Base-by-base conservation (phyloP, 2,113 vertebrate genomes). In the Malurus alboscapulatus region DNA sequence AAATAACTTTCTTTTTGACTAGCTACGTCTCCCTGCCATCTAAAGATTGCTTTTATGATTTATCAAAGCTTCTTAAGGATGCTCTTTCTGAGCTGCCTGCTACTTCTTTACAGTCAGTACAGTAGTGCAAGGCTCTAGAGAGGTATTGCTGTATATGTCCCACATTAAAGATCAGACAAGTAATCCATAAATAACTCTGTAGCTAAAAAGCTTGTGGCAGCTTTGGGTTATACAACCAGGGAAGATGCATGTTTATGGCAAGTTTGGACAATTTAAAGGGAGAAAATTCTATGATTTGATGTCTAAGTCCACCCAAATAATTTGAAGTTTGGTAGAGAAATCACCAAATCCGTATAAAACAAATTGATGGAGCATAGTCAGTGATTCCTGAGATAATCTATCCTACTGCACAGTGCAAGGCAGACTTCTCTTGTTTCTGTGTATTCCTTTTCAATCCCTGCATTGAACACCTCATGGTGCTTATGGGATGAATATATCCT, bases 61-160 rank as follows among this genome's bases (percentile, higher is more conserved):
- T 94, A 92, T 73, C 75, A 95, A 91, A 94, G 75, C 79, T 94
- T 93, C 79, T 96, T 93, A 90, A 69, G 51, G 59, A 77, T 94
- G 85, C 45, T 88, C 55, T 80, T 90, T 94, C 88, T 32, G 59
- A 95, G 72, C 72, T 86, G 47, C 59, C 79, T 84, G 47, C 82
- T 86, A 59, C 63, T 90, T 75, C 47, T 74, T 95, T 74, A 44
- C 55, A 62, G 85, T 85, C 80, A 73, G 59, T 62, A 44, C 32
- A 74, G 79, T 38, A 66, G 21, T 58, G 29, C 16, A 44, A 6
- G 34, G 72, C 54, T 55, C 68, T 81, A 20, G 63, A 90, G 59
- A 84, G n/a, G 74, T 71, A 63, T 30, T 67, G 47, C 65, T 94
- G 44, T 77, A 7, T 92, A 40, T 45, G 59, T 63, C 84, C 83